These are phyloP conservation scores for Psittacus erithacus DNA, from an alignment of 2,113 vertebrate species.

Conservation along the genomic window DNA sequence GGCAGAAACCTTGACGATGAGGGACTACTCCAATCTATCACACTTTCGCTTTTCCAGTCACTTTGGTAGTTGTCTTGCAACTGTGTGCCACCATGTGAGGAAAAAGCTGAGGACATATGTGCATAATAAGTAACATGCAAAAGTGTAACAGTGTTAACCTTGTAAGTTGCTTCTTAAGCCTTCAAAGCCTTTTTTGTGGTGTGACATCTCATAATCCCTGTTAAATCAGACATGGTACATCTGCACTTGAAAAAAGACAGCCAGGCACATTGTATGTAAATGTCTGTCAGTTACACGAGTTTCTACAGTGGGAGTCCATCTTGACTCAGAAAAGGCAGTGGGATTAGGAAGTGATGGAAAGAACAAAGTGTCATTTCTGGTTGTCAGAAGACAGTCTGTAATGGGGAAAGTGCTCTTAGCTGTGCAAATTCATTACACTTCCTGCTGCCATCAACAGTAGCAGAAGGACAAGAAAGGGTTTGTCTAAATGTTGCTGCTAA, in stretches of 20 bases:
- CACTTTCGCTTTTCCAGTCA: fast-evolving
- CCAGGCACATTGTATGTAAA: not conserved
- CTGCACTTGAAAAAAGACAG: not conserved
- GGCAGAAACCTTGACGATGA: not conserved
- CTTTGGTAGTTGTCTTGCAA: not conserved
- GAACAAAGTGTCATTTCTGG: not conserved
- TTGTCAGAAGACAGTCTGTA: not conserved
- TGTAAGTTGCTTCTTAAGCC: not conserved
- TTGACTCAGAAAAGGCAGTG: not conserved
- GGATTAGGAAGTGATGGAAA: not conserved
- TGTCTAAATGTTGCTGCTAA: not conserved
- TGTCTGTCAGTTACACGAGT: not conserved
- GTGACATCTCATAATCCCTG: not conserved
- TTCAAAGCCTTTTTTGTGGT: not conserved
- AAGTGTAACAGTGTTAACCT: not conserved
- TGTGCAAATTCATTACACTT: not conserved
- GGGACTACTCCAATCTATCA: not conserved
- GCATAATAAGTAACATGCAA: not conserved
- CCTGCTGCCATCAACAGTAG: not conserved
- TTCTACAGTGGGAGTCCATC: not conserved
- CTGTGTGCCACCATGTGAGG: not conserved
- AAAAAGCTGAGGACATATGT: not conserved
- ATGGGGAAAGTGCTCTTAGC: not conserved
- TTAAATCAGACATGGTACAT: not conserved
- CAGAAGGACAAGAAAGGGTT: not conserved